A percentile compares a stretch with the other conserved stretches of the same genome.
Conservation (phyloP, 2,888 invertebrate genomes). For the Lasiommata megera region DNA sequence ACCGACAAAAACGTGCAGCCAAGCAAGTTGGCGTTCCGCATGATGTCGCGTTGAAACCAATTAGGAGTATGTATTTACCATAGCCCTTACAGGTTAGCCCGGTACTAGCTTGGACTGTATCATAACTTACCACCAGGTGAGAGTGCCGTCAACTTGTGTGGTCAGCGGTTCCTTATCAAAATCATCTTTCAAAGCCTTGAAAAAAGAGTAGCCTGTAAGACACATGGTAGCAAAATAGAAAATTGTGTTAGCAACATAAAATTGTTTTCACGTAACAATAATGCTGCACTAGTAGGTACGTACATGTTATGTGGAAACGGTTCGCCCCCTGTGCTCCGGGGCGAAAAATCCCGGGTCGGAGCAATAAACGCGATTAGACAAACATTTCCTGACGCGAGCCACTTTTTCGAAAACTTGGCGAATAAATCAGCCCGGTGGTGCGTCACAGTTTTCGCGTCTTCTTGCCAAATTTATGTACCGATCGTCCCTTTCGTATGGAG, state of each 20-base stretch:
- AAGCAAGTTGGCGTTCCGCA: too few relatives aligned
- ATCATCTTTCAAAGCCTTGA: too few relatives aligned
- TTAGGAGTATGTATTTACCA: too few relatives aligned
- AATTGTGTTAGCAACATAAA: constrained; percentile 31
- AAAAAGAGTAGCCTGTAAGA: too few relatives aligned
- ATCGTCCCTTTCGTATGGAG: constrained; percentile 82
- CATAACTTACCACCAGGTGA: too few relatives aligned
- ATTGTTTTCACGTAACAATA: constrained; percentile 40
- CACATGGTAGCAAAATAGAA: constrained; percentile 24
- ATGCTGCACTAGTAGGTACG: constrained; percentile 26
- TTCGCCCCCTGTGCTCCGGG: constrained; percentile 57
- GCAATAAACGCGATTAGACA: constrained; percentile 79
- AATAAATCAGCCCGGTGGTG: constrained; percentile 79
- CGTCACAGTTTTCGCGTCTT: constrained; percentile 79
- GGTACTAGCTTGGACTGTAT: too few relatives aligned
- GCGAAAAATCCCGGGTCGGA: constrained; percentile 66
- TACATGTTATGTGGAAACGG: constrained; percentile 34
- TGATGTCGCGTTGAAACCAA: too few relatives aligned
- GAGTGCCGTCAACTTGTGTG: too few relatives aligned
- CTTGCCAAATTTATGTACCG: constrained; percentile 81
- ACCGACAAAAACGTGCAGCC: too few relatives aligned
- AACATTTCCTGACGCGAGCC: constrained; percentile 78
- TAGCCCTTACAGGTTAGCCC: too few relatives aligned
- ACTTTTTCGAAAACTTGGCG: constrained; percentile 77
- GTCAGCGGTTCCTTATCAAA: too few relatives aligned